Conservation (phyloP, 2,888 invertebrate genomes). For the Eilema griseolum region DNA sequence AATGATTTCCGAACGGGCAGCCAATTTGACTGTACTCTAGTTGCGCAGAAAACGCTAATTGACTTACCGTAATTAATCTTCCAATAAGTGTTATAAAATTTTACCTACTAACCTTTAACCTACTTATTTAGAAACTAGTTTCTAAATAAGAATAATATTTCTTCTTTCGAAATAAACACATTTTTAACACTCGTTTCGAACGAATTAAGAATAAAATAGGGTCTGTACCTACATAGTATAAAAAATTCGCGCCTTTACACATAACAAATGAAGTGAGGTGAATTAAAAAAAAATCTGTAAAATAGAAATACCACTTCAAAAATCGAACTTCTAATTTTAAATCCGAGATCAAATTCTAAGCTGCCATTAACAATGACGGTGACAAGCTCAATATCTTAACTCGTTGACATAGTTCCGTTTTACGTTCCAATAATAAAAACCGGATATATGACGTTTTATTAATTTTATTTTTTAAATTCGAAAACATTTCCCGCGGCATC, state of each 20-base stretch:
- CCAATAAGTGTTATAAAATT: too few species aligned
- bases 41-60: too few species aligned
- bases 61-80: too few species aligned
- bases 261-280: neutral
- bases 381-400: constrained; percentile 33
- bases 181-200: neutral
- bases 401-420: constrained; percentile 41
- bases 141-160: too few species aligned
- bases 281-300: neutral
- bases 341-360: constrained; percentile 30
- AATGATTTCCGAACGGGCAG: too few species aligned
- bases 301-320: neutral
- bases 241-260: neutral
- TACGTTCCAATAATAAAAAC: constrained; percentile 31
- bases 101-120: too few species aligned
- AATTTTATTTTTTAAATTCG: constrained; percentile 31
- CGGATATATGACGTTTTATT: constrained; percentile 21
- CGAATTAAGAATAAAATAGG: too few species aligned
- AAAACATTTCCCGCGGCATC: neutral
- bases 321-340: constrained; percentile 8
- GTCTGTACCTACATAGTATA: too few species aligned
- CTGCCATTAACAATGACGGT: constrained; percentile 35
- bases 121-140: too few species aligned
- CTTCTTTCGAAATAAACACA: too few species aligned
- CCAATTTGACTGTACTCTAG: too few species aligned